Evolutionary conservation across 2,797 vertebrate species (phyloP), one percentile per base, ranked within the genome.

Genomic region (Danio jaintianensis): DNA sequence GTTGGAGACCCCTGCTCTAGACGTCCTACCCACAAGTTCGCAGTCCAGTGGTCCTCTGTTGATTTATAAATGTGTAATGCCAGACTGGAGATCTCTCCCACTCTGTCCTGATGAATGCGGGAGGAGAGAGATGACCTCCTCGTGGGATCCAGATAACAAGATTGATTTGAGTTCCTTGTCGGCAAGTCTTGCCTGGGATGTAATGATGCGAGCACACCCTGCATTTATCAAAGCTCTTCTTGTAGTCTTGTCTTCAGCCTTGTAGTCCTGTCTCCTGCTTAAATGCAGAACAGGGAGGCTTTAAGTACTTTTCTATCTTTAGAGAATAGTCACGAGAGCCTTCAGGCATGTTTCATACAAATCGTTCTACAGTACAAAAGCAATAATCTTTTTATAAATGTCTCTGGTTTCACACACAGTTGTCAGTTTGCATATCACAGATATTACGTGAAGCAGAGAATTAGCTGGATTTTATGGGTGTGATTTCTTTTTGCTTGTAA

Each of bases 161-260:
- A 78, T 87, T 86, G 76, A 80, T 88, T 80, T 82, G 73, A 53
- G 43, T 77, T 64, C 40, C 52, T 59, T 62, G 56, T 69, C 76
- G 36, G 71, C 48, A 82, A 75, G 45, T 50, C 81, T 70, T 59
- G 47, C 47, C 68, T 45, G 38, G 75, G 62, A 78, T 38, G 52
- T 70, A 75, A 71, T 66, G 50, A 76, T 79, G 36, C 36, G 74
- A 80, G 63, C 45, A 11, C 50, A 72, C 38, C 47, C 45, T 38
- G 22, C 77, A 79, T 85, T 84, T 76, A 78, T 84, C 80, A 83
- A 68, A 29, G 72, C 59, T 22, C 64, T 22, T 16, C 80, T 77
- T 71, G 67, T 53, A 61, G 58, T 48, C 43, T 64, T 78, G 63
- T 58, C 64, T 47, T 55, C 53, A 9, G 52, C 55, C 29, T 29